These are phyloP conservation scores for Epicauta chinensis DNA, from an alignment of 1,140 invertebrate genomes.

Conservation along the genomic window DNA sequence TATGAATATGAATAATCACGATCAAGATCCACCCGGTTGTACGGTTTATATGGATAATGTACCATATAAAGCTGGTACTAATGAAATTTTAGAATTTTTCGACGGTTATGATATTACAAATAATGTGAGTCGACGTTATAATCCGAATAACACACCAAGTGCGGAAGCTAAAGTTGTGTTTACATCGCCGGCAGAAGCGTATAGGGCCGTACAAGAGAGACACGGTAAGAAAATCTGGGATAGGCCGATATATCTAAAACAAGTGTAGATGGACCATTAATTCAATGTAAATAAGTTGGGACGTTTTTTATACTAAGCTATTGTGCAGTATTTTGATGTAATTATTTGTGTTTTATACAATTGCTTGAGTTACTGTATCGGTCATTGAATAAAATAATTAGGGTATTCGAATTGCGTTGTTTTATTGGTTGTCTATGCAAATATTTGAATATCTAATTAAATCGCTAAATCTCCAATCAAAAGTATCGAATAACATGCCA, in stretches of 20 bases:
- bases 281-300: not conserved
- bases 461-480: too few relatives aligned
- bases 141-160: conserved; percentile 77
- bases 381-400: not conserved
- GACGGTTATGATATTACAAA: conserved; percentile 64
- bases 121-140: conserved; percentile 75
- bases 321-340: too few relatives aligned
- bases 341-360: not conserved
- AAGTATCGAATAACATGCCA: too few relatives aligned
- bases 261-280: conserved; percentile 20
- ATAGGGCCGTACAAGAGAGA: conserved; percentile 60
- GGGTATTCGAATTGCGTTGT: not conserved
- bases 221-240: conserved; percentile 50
- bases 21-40: conserved; percentile 67
- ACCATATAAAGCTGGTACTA: conserved; percentile 74
- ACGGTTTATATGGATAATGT: conserved; percentile 79
- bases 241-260: conserved; percentile 49
- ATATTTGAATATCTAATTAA: not conserved
- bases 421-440: not conserved
- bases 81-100: conserved; percentile 86
- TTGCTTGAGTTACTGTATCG: not conserved
- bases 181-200: conserved; percentile 63
- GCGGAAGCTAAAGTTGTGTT: conserved; percentile 86
- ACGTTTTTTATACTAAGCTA: not conserved
- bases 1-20: conserved; percentile 33